Evolutionary conservation across 2,888 invertebrate genomes (phyloP).

Genomic region (Tuta absoluta): DNA sequence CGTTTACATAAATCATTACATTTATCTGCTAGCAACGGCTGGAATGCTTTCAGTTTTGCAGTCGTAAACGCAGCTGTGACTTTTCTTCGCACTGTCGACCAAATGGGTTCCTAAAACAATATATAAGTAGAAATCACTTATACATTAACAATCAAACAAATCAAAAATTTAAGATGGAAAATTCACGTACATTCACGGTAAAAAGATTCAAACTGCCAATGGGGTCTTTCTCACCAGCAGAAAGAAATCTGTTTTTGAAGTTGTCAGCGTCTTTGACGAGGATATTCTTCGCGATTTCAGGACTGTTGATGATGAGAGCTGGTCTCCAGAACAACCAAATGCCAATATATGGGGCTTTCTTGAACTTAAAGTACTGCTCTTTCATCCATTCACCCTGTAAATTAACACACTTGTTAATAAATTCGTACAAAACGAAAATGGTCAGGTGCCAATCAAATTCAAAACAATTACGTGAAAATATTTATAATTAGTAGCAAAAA

Average conservation of each 20-base stretch:
- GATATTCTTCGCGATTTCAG: slow-evolving; percentile 40
- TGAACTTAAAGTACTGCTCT: neutral
- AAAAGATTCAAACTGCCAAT: slow-evolving; percentile 44
- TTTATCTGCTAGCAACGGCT: slow-evolving; percentile 32
- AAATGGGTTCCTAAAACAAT: slow-evolving; percentile 43
- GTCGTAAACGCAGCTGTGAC: slow-evolving; percentile 41
- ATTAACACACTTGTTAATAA: no score
- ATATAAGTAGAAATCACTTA: no score
- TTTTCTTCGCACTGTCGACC: slow-evolving; percentile 39
- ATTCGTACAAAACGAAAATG: no score
- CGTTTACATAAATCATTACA: slow-evolving; percentile 36
- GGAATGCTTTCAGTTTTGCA: slow-evolving; percentile 37
- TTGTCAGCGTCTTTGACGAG: slow-evolving; percentile 41
- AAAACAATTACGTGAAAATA: no score
- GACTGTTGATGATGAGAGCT: slow-evolving; percentile 42
- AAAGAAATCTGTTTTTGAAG: slow-evolving; percentile 41
- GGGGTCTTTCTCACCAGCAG: slow-evolving; percentile 41
- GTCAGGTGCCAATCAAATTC: no score
- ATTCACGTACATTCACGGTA: slow-evolving; percentile 42
- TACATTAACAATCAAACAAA: no score
- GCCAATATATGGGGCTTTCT: slow-evolving; percentile 39
- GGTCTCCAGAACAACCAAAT: slow-evolving; percentile 49
- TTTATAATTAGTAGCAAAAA: no score
- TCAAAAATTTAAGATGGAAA: no score
- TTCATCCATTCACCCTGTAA: neutral